phyloP scores from a whole-genome alignment of 2,797 vertebrate genomes.

The Rachycentron canadum region DNA sequence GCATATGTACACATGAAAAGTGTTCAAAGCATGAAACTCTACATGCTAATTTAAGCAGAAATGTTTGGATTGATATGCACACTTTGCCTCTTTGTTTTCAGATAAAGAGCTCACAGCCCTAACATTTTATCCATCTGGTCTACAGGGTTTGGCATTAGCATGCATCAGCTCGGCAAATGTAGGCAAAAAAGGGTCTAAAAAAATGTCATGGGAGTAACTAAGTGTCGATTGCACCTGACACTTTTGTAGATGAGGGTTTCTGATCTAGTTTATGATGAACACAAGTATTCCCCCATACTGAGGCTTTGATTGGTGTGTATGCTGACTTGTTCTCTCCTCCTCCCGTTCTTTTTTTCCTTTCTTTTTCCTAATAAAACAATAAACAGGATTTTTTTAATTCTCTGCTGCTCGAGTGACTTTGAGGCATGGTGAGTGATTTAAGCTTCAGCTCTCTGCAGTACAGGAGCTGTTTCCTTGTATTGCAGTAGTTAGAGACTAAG shows the following conservation, averaged over 20 bases:
- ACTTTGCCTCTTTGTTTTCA: conserved; percentile 44
- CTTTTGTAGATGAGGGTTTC: conserved; percentile 20
- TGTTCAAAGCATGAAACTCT: conserved; percentile 28
- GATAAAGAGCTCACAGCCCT: conserved; percentile 31
- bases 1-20: neutral
- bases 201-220: conserved; percentile 14
- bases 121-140: conserved; percentile 35
- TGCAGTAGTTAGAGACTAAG: conserved; percentile 3
- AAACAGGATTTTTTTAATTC: neutral
- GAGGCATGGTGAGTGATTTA: conserved; percentile 9
- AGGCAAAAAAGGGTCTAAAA: conserved; percentile 6
- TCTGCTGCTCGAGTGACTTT: conserved; percentile 12
- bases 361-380: conserved; percentile 11
- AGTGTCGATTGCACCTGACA: conserved; percentile 23
- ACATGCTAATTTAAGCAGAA: conserved; percentile 24
- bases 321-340: conserved; percentile 24
- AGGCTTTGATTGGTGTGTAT: conserved; percentile 37
- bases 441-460: conserved; percentile 13
- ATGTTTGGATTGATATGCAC: conserved; percentile 22
- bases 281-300: conserved; percentile 6
- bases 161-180: conserved; percentile 22
- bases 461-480: neutral
- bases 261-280: conserved; percentile 20
- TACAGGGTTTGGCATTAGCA: conserved; percentile 43
- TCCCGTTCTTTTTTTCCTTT: conserved; percentile 16